Percentiles rank a stretch among this genome's conserved stretches.
Evolutionary conservation across 2,797 vertebrate species (phyloP).

Genomic region (Diplodus puntazzo): DNA sequence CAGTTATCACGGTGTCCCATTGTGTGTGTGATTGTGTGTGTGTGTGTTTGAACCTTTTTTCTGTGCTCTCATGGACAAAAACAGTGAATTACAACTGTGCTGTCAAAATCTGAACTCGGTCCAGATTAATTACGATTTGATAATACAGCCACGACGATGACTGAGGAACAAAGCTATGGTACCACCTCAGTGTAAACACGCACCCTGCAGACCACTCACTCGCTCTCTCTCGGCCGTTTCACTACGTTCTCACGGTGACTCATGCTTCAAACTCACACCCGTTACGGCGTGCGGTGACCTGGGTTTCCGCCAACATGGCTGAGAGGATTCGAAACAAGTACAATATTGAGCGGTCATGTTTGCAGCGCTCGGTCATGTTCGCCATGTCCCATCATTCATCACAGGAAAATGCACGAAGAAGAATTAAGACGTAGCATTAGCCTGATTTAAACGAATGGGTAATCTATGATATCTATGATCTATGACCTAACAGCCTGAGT

Average conservation of each 20-base stretch:
- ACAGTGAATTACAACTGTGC: neutral
- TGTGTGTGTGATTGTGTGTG: constrained; percentile 34
- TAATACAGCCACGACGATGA: constrained; percentile 29
- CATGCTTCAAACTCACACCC: constrained; percentile 59
- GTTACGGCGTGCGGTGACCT: constrained; percentile 56
- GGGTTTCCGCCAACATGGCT: constrained; percentile 36
- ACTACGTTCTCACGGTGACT: constrained; percentile 50
- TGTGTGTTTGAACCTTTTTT: neutral
- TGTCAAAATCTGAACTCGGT: constrained; percentile 4
- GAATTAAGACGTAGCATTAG: neutral
- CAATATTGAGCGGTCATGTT: constrained; percentile 32
- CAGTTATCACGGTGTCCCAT: constrained; percentile 57
- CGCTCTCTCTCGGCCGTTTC: constrained; percentile 4
- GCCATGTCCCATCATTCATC: constrained; percentile 17
- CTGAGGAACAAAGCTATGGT: constrained; percentile 26
- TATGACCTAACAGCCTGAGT: neutral
- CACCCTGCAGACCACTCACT: constrained; percentile 40
- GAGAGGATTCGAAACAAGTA: constrained; percentile 35
- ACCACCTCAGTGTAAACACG: constrained; percentile 36
- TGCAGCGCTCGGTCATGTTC: constrained; percentile 30
- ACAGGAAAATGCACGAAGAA: constrained; percentile 18
- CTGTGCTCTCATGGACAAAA: constrained; percentile 16
- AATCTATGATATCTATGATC: constrained; percentile 5
- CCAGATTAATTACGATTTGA: constrained; percentile 17
- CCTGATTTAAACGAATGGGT: neutral